Evolutionary conservation across 2,797 vertebrate genomes (phyloP).

Genomic region (Acipenser transmontanus): DNA sequence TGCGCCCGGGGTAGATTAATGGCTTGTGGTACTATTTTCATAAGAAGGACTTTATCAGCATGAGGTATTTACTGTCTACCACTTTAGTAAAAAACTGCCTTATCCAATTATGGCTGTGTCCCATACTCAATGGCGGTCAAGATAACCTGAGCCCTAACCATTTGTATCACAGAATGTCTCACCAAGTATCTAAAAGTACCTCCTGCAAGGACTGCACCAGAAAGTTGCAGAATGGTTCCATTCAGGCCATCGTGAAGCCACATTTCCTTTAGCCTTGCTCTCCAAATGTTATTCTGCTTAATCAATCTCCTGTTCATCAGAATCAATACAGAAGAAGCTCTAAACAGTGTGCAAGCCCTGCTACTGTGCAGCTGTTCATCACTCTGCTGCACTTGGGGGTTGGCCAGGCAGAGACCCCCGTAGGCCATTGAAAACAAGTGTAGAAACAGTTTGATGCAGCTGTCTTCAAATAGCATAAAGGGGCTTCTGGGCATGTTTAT

Average conservation of each 20-base stretch:
- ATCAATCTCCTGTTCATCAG: slow-evolving; percentile 12
- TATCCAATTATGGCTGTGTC: too few species aligned
- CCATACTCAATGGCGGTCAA: too few species aligned
- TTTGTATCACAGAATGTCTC: too few species aligned
- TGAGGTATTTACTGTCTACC: too few species aligned
- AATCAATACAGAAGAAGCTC: slow-evolving; percentile 4
- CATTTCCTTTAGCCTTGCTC: too few species aligned
- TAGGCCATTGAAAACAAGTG: slow-evolving; percentile 27
- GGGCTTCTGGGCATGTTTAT: slow-evolving; percentile 15
- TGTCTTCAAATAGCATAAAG: slow-evolving; percentile 27
- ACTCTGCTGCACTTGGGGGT: slow-evolving; percentile 24
- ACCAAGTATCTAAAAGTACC: not conserved
- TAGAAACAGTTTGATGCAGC: slow-evolving; percentile 29
- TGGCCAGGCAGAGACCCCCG: slow-evolving; percentile 20
- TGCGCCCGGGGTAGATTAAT: not conserved
- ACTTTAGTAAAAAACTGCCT: too few species aligned
- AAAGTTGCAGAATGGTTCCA: slow-evolving; percentile 2
- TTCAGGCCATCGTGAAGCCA: not conserved
- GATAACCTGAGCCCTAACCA: too few species aligned
- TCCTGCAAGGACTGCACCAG: slow-evolving; percentile 1
- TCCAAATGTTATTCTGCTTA: not conserved
- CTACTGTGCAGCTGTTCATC: slow-evolving; percentile 20
- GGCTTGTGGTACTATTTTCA: not conserved
- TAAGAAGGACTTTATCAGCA: too few species aligned
- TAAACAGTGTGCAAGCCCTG: not conserved